Base-by-base conservation (phyloP, 2,888 invertebrate species). In the Acleris literana region DNA sequence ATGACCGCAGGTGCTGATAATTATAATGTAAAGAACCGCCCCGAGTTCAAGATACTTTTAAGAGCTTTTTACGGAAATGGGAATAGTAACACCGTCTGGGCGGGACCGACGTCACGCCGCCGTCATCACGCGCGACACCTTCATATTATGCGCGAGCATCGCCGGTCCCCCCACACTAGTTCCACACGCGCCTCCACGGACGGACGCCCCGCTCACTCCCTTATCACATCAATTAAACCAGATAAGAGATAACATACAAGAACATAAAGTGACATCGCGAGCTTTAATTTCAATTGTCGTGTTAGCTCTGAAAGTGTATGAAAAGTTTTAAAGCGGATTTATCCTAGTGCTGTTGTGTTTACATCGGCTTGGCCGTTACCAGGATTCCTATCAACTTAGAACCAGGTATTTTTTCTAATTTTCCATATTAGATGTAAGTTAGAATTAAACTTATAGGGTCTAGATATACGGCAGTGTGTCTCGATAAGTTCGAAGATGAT, bases 101-200 rank as follows among this genome's bases (percentile, higher is more conserved):
- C 53, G 29, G 54, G 39, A 9, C 13, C 55, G 55, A 55, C 55
- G 55, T 55, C 55, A 56, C 43, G 16, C 44, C 16, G 44, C 1
- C 56, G 54, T 56, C 43, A 13, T 56, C 43, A 13, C 44, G 25
- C 46, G 43, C 74, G 74, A 72, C 73, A n/a, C n/a, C 73, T 70
- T 68, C 78, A 80, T 80, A 76, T 76, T 80, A 77, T 79, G 73
- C 72, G 73, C 69, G 73, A 74, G 70, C 66, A 56, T 60, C 69
- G 70, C 70, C 72, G 74, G 73, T 78, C 76, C 79, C 73, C 78
- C 80, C 80, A 76, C 87, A 89, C 74, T 87, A 83, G 87, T 86
- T 82, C 72, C 71, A 68, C 69, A 76, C 73, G 64, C 78, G 74
- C 76, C 78, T 75, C 69, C 70, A 71, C 75, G 76, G 74, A 60